These are phyloP conservation scores for Philopedon plagiatum DNA, from an alignment of 2,888 invertebrate species.

Conservation along the genomic window DNA sequence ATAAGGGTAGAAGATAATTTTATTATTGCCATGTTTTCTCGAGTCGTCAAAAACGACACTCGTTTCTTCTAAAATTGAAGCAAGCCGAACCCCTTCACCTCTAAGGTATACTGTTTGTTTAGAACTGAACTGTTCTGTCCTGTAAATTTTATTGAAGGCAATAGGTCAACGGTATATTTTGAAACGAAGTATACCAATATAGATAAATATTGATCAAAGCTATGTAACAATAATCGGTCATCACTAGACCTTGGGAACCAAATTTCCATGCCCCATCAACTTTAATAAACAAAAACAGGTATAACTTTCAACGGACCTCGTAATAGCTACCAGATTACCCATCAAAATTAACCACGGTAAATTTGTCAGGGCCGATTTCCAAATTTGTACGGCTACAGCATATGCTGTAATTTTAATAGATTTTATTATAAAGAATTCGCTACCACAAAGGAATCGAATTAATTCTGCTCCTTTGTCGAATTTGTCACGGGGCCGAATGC, in stretches of 20 bases:
- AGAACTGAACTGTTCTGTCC: no score
- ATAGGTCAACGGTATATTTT: no score
- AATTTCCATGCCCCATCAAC: constrained; percentile 32
- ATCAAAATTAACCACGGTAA: constrained; percentile 43
- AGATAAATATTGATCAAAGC: background rate
- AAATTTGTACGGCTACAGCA: constrained; percentile 31
- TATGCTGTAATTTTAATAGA: constrained; percentile 50
- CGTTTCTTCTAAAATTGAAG: no score
- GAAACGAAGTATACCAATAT: no score
- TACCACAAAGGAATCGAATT: constrained; percentile 56
- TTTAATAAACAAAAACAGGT: constrained; percentile 44
- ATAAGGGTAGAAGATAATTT: no score
- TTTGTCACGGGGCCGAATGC: constrained; percentile 55
- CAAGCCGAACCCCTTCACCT: no score
- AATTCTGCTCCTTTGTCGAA: constrained; percentile 56
- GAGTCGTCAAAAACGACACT: no score
- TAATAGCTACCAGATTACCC: constrained; percentile 51
- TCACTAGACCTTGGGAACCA: constrained; percentile 10
- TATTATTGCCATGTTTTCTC: no score
- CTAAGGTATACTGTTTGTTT: no score
- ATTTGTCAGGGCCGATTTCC: constrained; percentile 43
- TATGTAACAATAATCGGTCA: background rate
- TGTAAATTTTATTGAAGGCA: no score
- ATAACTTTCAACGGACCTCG: constrained; percentile 31
- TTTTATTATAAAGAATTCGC: constrained; percentile 49